These are phyloP conservation scores for Cyanistes caeruleus DNA, from an alignment of 2,113 vertebrate genomes.

Conservation along the genomic window DNA sequence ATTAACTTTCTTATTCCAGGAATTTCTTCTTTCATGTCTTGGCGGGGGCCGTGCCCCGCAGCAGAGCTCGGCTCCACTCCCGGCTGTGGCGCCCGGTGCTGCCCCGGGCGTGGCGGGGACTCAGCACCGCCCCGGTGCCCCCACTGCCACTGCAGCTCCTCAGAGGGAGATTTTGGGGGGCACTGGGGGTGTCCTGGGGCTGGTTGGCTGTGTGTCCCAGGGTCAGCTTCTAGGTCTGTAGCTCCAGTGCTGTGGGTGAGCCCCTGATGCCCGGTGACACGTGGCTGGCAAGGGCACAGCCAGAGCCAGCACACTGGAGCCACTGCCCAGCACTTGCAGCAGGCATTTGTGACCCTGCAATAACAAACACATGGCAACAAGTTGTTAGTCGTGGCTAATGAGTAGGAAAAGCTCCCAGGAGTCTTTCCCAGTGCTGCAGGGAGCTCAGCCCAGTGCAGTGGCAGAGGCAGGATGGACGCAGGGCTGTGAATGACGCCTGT, in stretches of 20 bases:
- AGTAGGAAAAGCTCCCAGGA: background rate
- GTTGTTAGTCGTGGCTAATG: background rate
- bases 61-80: background rate
- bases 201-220: accelerated
- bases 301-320: background rate
- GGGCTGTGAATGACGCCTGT: accelerated
- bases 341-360: background rate
- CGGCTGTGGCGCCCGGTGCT: background rate
- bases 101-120: background rate
- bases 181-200: accelerated
- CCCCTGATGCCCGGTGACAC: accelerated
- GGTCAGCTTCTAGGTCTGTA: background rate
- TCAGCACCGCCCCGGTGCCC: background rate
- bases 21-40: conserved; percentile 61
- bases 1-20: conserved; percentile 65
- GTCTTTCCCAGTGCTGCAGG: background rate
- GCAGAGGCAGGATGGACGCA: background rate
- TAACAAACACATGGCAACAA: background rate
- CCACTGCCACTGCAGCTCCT: accelerated
- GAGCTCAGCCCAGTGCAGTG: background rate
- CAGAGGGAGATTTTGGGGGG: background rate
- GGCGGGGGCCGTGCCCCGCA: background rate
- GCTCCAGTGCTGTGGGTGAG: background rate
- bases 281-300: background rate
- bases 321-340: accelerated